Evolutionary conservation across 2,113 vertebrate genomes (phyloP).

Genomic region (Megaceryle maxima): DNA sequence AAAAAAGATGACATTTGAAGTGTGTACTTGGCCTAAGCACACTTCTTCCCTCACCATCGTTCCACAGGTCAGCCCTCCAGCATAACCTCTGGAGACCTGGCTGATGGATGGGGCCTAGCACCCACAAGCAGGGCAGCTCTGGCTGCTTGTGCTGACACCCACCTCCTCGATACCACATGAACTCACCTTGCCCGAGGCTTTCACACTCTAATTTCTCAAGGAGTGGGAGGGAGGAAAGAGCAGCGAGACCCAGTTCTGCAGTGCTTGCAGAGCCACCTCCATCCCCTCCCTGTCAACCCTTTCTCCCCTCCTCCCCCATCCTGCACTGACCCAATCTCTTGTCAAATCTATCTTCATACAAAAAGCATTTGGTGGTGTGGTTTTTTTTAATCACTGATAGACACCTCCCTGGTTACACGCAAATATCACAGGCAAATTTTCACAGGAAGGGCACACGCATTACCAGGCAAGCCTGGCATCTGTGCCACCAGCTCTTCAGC

Average conservation of each 20-base stretch:
- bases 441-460: accelerated
- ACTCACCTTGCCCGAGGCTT: neutral
- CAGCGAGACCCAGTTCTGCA: neutral
- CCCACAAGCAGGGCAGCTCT: accelerated
- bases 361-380: neutral
- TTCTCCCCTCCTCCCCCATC: neutral
- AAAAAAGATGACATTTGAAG: neutral
- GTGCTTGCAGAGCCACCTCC: neutral
- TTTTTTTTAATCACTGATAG: neutral
- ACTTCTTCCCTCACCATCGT: neutral
- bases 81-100: neutral
- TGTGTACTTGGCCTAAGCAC: neutral
- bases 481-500: neutral
- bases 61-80: neutral
- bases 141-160: neutral
- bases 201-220: neutral
- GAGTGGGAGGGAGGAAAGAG: neutral
- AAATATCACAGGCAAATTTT: neutral
- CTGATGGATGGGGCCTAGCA: accelerated
- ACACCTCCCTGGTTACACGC: neutral
- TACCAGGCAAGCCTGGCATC: neutral
- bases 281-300: neutral
- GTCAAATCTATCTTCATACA: neutral
- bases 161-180: neutral
- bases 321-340: neutral